phyloP scores from a whole-genome alignment of 2,888 invertebrate species.

The Amphipoea oculea region DNA sequence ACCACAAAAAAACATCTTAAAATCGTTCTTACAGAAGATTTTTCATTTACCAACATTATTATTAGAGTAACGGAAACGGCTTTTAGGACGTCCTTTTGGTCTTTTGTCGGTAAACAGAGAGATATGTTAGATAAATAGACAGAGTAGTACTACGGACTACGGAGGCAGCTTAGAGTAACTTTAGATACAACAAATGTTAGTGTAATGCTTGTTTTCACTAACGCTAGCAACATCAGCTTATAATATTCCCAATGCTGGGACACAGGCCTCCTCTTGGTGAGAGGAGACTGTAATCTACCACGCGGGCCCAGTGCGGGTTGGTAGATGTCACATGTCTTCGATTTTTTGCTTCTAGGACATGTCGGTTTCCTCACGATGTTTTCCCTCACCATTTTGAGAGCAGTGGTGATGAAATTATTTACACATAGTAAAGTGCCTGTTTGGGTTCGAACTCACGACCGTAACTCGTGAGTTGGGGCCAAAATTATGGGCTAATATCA shows the following conservation, averaged over 20 bases:
- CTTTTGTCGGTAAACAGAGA: constrained; percentile 61
- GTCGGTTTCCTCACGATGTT: too few species aligned
- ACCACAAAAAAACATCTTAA: constrained; percentile 47
- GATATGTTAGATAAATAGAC: constrained; percentile 50
- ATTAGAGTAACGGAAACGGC: constrained; percentile 65
- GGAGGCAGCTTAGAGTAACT: constrained; percentile 33
- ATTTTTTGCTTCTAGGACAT: too few species aligned
- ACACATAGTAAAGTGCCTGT: not conserved
- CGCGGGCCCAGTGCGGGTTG: too few species aligned
- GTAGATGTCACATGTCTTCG: too few species aligned
- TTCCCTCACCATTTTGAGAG: too few species aligned
- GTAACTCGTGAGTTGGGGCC: not conserved
- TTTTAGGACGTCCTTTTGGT: constrained; percentile 61
- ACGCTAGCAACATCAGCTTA: not conserved
- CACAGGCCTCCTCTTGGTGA: too few species aligned
- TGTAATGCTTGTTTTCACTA: not conserved
- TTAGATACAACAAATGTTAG: constrained; percentile 3
- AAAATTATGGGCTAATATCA: too few species aligned
- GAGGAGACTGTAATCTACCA: too few species aligned
- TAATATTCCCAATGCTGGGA: not conserved
- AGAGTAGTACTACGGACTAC: constrained; percentile 27
- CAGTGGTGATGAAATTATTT: too few species aligned
- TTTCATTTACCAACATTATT: constrained; percentile 59
- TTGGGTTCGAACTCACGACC: not conserved
- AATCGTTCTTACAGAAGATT: constrained; percentile 43